Evolutionary conservation across 1,140 invertebrate genomes (phyloP), one percentile per base, ranked within the genome.

Genomic region (Marisa cornuarietis): DNA sequence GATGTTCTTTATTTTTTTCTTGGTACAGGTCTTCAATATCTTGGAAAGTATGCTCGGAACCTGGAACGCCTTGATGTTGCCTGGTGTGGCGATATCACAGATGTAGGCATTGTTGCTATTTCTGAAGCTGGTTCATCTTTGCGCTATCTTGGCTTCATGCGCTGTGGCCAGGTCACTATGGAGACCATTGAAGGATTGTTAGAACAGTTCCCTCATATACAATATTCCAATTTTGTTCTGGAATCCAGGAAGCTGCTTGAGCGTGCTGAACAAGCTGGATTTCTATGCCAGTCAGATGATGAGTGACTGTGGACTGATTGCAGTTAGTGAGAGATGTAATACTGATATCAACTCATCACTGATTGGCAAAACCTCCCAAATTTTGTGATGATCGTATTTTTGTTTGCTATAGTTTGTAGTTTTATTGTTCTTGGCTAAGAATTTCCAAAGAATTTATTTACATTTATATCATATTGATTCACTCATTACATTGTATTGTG

Each of bases 141-240:
- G 16, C 78, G 79, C 52, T 88, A 87, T 81, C 79, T 89, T 26
- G 87, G 88, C 22, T 72, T 89, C 16, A 87, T 88, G 72, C 83
- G 85, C 42, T 89, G 88, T 80, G 84, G 87, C 58, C 78, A 78
- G 26, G 83, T 89, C 49, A 86, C 85, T 11, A 79, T 83, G 62
- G 84, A 83, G 51, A 83, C 84, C 5, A 82, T 89, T 54, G 86
- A 87, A n/a, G 79, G 85, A 14, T 75, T 88, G 22, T 79, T 87
- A 14, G 66, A 81, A n/a, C 71, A 75, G 58, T 83, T 84, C 78
- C 88, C 88, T 8, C 65, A 79, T 42, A 85, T 89, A 24, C 83
- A 86, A 11, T 89, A 83, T 79, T 89, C 88, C 0, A 89, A 85
- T 10, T 87, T 89, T 78, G 74, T 85, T 22, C 81, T 87, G 49